Percentiles rank a stretch among this genome's conserved stretches.
These are phyloP conservation scores for Hoplostethus atlanticus DNA, from an alignment of 2,797 vertebrate genomes.

Conservation along the genomic window DNA sequence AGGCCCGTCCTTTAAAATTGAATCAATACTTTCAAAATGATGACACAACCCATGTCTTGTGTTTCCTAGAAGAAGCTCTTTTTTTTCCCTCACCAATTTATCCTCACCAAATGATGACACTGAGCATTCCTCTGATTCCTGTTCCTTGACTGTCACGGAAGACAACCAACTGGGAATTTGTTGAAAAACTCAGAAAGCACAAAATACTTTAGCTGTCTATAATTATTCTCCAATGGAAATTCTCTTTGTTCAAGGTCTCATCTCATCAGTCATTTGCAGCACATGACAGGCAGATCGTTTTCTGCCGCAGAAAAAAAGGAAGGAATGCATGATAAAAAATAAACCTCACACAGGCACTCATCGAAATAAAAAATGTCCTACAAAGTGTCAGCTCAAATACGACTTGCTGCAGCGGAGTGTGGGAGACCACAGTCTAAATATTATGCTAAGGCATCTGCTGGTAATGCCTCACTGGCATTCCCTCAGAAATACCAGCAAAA, in stretches of 20 bases:
- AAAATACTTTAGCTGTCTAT: constrained; percentile 35
- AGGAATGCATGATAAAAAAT: constrained; percentile 44
- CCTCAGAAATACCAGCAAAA: constrained; percentile 54
- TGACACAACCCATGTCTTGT: background rate
- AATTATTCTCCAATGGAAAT: constrained; percentile 52
- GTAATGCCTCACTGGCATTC: constrained; percentile 49
- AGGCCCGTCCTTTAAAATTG: background rate
- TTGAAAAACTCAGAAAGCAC: constrained; percentile 37
- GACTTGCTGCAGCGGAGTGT: constrained; percentile 47
- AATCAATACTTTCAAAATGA: too few relatives aligned
- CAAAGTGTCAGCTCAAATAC: constrained; percentile 57
- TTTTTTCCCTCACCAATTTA: constrained; percentile 9
- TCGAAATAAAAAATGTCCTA: constrained; percentile 49
- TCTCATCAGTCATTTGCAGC: constrained; percentile 42
- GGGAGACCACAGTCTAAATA: constrained; percentile 60
- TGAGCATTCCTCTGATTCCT: constrained; percentile 33
- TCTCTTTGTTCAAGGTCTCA: constrained; percentile 44
- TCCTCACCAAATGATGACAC: constrained; percentile 18
- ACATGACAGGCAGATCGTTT: background rate
- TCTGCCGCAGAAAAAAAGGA: constrained; percentile 29
- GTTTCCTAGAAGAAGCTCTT: background rate
- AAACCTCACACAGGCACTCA: constrained; percentile 31
- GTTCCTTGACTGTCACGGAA: constrained; percentile 24
- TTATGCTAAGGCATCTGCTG: constrained; percentile 62
- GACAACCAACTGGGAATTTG: constrained; percentile 24